Base-by-base conservation (phyloP, 2,888 invertebrate species). In the Parasteatoda lunata region DNA sequence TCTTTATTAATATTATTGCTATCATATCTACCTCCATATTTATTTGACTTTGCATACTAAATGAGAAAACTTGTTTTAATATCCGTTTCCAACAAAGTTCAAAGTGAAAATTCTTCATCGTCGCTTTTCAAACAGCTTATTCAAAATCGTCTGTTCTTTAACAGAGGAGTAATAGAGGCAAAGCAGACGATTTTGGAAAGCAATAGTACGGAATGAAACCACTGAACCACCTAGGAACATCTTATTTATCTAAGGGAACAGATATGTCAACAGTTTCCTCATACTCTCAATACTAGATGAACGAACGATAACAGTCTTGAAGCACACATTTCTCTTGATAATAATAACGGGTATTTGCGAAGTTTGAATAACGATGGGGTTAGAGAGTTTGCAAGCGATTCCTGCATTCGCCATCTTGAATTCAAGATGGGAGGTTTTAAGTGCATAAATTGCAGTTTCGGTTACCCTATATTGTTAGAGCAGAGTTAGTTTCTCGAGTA, bases 381-480 rank as follows among this genome's bases (percentile, higher is more conserved):
- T 59, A 13, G 59, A n/a, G 59, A 30, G 30, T 30, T 30, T 30
- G 30, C 30, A 30, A 30, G 30, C 30, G 30, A 30, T 30, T 30
- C 30, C 30, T 30, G 59, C 9, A 59, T 59, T 59, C 59, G 13
- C 59, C 59, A 59, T 59, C 59, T 59, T 59, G 59, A 59, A 59
- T 59, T 59, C 59, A 9, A 59, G 59, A 59, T 59, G 59, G 59
- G 59, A 59, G 59, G 59, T 59, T 59, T 59, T 30, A 30, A 59
- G 59, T 59, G 59, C n/a, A 59, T 59, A 59, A 59, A 59, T 59
- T 59, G 59, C 59, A 59, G 59, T 59, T 59, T 59, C 59, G 59
- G 59, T 59, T 59, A 13, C 59, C 59, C 59, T n/a, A n/a, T 13
- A 13, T 59, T 9, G 9, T 59, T 4, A n/a, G 59, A 59, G 11